A percentile compares a stretch with the other conserved stretches of the same genome.
Evolutionary conservation across 2,113 vertebrate species (phyloP).

Genomic region (Ceuthmochares aereus): DNA sequence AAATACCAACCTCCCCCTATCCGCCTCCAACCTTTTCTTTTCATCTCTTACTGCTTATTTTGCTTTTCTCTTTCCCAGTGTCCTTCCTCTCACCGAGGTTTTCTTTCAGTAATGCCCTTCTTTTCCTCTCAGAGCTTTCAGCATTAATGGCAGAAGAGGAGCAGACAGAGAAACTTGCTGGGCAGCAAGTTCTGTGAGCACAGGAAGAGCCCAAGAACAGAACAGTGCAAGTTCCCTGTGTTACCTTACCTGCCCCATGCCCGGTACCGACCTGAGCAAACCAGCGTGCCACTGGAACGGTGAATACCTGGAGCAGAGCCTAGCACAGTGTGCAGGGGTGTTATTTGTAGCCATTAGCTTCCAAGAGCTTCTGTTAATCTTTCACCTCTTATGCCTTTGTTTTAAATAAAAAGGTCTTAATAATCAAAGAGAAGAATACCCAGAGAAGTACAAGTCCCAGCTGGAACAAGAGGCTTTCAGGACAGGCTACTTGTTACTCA

Average conservation of each 20-base stretch:
- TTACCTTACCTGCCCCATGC: rapidly evolving
- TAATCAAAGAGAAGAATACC: background rate
- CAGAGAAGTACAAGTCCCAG: background rate
- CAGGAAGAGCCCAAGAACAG: background rate
- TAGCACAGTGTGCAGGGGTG: background rate
- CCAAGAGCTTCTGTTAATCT: background rate
- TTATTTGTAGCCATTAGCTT: background rate
- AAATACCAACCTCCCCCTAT: conserved; percentile 2
- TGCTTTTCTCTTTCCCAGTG: background rate
- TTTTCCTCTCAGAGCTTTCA: background rate
- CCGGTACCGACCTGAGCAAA: background rate
- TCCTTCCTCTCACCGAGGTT: background rate
- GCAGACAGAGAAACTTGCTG: background rate
- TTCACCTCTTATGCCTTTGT: background rate
- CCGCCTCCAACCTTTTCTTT: background rate
- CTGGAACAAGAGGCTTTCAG: background rate
- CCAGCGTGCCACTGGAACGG: background rate
- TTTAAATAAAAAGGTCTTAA: background rate
- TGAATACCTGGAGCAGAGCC: too few relatives aligned
- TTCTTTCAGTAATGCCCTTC: background rate
- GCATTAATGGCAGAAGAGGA: background rate
- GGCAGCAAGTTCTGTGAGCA: background rate
- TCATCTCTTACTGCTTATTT: background rate
- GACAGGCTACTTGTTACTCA: background rate
- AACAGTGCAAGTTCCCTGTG: background rate